A percentile compares a stretch with the other conserved stretches of the same genome.
Evolutionary conservation across 2,797 vertebrate species (phyloP).

Genomic region (Antrozous pallidus): DNA sequence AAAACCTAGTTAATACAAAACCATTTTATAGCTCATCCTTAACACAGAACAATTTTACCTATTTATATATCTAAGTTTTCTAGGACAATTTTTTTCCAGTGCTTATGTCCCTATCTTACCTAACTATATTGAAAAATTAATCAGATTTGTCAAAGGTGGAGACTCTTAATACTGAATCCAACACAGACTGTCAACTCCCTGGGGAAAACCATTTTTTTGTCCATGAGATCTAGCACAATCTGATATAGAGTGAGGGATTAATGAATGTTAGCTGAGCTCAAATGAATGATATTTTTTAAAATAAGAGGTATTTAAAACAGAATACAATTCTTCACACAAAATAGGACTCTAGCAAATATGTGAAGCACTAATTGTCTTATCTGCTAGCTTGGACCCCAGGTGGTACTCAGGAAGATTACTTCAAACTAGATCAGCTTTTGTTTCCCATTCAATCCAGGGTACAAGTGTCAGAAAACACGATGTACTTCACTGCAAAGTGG

Average conservation of each 20-base stretch:
- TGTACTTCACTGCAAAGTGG: neutral
- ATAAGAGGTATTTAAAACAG: neutral
- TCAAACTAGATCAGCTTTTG: neutral
- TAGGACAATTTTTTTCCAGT: neutral
- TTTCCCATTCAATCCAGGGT: neutral
- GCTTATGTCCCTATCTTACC: neutral
- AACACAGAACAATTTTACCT: slow-evolving; percentile 7
- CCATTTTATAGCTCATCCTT: slow-evolving; percentile 13
- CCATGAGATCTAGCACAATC: neutral
- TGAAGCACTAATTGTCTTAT: neutral
- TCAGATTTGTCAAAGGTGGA: slow-evolving; percentile 21
- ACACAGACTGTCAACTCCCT: neutral
- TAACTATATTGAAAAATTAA: neutral
- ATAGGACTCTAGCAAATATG: neutral
- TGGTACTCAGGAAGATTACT: neutral
- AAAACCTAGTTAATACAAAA: slow-evolving; percentile 27
- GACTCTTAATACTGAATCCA: slow-evolving; percentile 3
- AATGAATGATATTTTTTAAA: slow-evolving; percentile 14
- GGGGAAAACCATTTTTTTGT: neutral
- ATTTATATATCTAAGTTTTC: slow-evolving; percentile 22
- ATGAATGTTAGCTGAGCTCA: neutral
- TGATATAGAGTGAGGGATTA: neutral
- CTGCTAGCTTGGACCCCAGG: neutral
- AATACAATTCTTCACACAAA: neutral
- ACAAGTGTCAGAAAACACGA: neutral